Evolutionary conservation across 2,797 vertebrate genomes (phyloP).

Genomic region (Poeciliopsis gracilis): DNA sequence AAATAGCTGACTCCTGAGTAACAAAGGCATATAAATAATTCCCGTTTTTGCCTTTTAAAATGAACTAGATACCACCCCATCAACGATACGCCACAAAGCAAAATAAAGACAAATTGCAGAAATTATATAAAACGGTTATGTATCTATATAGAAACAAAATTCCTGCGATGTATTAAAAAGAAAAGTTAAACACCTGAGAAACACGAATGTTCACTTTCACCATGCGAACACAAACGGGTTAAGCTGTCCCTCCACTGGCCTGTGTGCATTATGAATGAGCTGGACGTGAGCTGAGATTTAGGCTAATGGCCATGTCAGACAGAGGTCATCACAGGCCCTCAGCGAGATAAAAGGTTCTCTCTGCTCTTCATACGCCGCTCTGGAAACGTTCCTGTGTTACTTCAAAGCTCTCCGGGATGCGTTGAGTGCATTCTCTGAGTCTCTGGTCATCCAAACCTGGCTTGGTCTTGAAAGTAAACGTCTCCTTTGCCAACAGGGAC

Average conservation of each 20-base stretch:
- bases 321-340: slow-evolving; percentile 12
- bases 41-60: neutral
- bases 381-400: slow-evolving; percentile 28
- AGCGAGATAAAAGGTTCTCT: slow-evolving; percentile 43
- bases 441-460: slow-evolving; percentile 38
- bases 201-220: neutral
- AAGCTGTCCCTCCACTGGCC: neutral
- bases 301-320: slow-evolving; percentile 27
- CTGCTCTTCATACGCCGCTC: slow-evolving; percentile 16
- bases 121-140: neutral
- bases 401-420: slow-evolving; percentile 41
- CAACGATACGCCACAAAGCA: neutral
- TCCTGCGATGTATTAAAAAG: too few species aligned
- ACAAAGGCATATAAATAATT: neutral
- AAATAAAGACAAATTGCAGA: neutral
- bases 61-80: neutral
- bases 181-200: neutral
- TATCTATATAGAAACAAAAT: neutral
- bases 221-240: neutral
- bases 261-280: slow-evolving; percentile 21
- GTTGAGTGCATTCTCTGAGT: slow-evolving; percentile 34
- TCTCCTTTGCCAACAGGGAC: slow-evolving; percentile 18
- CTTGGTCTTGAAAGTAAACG: slow-evolving; percentile 24
- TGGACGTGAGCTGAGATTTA: slow-evolving; percentile 12
- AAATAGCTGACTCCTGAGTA: slow-evolving; percentile 2